Evolutionary conservation across 2,888 invertebrate genomes (phyloP), one percentile per base, ranked within the genome.

Genomic region (Coleophora flavipennella): DNA sequence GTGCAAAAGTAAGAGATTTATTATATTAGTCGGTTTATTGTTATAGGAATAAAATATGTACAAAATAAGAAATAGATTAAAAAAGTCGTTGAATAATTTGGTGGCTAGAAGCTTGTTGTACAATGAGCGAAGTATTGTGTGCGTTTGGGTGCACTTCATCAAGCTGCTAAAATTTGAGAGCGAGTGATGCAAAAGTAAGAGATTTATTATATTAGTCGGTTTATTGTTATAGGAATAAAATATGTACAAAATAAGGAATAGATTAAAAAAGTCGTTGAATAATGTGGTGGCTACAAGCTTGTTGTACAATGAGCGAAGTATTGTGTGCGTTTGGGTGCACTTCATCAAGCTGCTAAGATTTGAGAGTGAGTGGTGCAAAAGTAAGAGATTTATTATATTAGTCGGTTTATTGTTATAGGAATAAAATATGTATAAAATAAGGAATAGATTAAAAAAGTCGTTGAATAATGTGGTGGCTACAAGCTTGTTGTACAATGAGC

Each of bases 121-220:
- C 3, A 39, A 28, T 12, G 33, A 42, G 28, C 43, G 33, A 27
- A 35, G 34, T 8, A 32, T 45, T 11, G 9, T 44, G 2, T 39
- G 34, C 33, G 12, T 45, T 31, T 48, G 45, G 45, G 32, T 13
- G 31, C 34, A 38, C 32, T 39, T 48, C 31, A 35, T 47, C n/a
- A 42, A 43, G 11, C 29, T 41, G 2, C 20, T 47, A 6, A 28
- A 25, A 1, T 39, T 27, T 14, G 41, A 38, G 13, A 38, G 38
- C 32, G 41, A 38, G 10, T 10, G 13, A 12, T 38, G 12, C 8
- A 33, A 33, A 38, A n/a, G 26, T 33, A 12, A 31, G 25, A 6
- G 6, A 20, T 20, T 20, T 20, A 4, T 20, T 3, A 20, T 4
- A 6, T 20, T 3, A 20, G 20, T 20, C 3, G 6, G 20, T n/a